Evolutionary conservation across 2,113 vertebrate genomes (phyloP).

Genomic region (Neotoma lepida): DNA sequence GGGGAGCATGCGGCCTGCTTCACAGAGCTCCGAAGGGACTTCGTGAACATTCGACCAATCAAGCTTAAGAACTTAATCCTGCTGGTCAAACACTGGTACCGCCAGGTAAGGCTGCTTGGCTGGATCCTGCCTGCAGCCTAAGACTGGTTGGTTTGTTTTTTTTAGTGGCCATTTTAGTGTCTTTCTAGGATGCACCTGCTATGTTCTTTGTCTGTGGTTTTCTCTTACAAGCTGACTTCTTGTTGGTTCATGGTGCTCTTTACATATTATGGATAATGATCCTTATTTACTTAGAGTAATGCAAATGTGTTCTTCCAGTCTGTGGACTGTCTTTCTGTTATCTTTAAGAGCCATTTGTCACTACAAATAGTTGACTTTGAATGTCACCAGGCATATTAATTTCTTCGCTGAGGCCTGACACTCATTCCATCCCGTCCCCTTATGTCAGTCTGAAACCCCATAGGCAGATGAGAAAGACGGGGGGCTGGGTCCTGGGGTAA

Average conservation of each 20-base stretch:
- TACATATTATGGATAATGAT: neutral
- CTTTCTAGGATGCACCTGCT: neutral
- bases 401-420: neutral
- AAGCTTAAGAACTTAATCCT: conserved; percentile 76
- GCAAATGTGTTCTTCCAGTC: neutral
- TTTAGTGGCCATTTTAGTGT: neutral
- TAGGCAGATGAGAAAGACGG: neutral
- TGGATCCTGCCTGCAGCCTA: too few species aligned
- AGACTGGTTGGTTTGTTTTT: neutral
- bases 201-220: neutral
- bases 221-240: neutral
- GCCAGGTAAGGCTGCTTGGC: conserved; percentile 43
- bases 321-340: neutral
- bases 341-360: neutral
- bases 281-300: neutral
- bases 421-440: neutral
- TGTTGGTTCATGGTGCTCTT: conserved; percentile 50
- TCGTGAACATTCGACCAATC: neutral
- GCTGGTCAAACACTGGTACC: conserved; percentile 75
- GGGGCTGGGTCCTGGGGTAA: neutral
- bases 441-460: neutral
- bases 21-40: conserved; percentile 62
- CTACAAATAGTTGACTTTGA: neutral
- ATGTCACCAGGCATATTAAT: neutral
- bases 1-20: conserved; percentile 64